Evolutionary conservation across 1,140 invertebrate genomes (phyloP).

Genomic region (Drosophila truncata): DNA sequence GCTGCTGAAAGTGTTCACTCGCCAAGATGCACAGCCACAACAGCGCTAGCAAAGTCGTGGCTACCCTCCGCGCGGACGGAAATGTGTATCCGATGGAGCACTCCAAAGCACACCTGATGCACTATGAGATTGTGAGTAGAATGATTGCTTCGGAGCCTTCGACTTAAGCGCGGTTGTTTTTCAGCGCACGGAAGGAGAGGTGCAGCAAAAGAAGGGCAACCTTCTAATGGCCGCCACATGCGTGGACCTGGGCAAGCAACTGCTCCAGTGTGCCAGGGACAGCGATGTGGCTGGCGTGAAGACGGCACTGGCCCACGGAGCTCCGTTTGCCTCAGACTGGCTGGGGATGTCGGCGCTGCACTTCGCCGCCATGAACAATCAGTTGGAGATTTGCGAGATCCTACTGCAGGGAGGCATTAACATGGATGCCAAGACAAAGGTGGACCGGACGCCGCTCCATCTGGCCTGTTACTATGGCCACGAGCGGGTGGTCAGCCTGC

Average conservation of each 20-base stretch:
- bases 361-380: conserved; percentile 93
- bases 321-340: conserved; percentile 97
- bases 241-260: conserved; percentile 89
- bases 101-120: conserved; percentile 58
- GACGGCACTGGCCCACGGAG: conserved; percentile 93
- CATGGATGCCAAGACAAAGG: conserved; percentile 95
- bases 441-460: conserved; percentile 95
- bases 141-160: not conserved
- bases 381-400: conserved; percentile 92
- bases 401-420: conserved; percentile 94
- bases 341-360: conserved; percentile 96
- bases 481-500: conserved; percentile 90
- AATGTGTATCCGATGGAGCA: conserved; percentile 75
- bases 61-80: conserved; percentile 79
- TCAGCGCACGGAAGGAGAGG: conserved; percentile 74
- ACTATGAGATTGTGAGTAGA: conserved; percentile 79
- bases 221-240: conserved; percentile 61
- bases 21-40: conserved; percentile 63
- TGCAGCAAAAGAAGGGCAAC: conserved; percentile 55
- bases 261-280: conserved; percentile 91
- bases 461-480: conserved; percentile 95
- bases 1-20: conserved; percentile 51
- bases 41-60: conserved; percentile 73
- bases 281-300: conserved; percentile 92
- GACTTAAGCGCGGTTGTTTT: not conserved